Base-by-base conservation (phyloP, 2,888 invertebrate genomes). In the Globia sparganii region DNA sequence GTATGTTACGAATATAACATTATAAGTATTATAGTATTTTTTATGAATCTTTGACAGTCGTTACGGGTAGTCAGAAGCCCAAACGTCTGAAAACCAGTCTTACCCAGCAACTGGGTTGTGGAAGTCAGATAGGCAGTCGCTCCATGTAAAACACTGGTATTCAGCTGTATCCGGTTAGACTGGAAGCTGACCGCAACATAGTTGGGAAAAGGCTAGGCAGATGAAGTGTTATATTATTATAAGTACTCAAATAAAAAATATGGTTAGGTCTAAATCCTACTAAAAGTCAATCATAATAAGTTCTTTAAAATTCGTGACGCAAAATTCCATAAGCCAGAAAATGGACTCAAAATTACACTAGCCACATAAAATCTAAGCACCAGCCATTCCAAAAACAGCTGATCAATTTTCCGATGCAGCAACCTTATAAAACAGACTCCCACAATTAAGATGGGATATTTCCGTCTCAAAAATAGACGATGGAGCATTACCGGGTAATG, bases 401-500 rank as follows among this genome's bases (percentile, higher is more conserved):
- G 34, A 49, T 70, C n/a, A 34, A 72, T 71, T 75, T 75, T 64
- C 62, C 58, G 34, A 66, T 80, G 77, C 87, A 85, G 31, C 43
- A 3, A 75, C 34, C 59, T 28, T 65, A 34, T 74, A 80, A 75
- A 72, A 25, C 28, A 28, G 65, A 46, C 56, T 49, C 25, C 28
- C 15, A 59, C 71, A 84, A 87, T 77, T 72, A 84, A 75, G 71
- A 77, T 56, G 71, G 59, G 66, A 72, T 78, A 71, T 66, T 77
- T 43, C 67, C 59, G 53, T 79, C 65, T 78, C 43, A 84, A 83
- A 86, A 84, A 85, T 81, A 75, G 84, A 78, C 70, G 82, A 80
- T 75, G 64, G 68, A 75, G 83, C 75, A 77, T 87, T 86, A 80
- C 74, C 65, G 73, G 53, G 77, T 83, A 87, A 89, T 79, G 75